Base-by-base conservation (phyloP, 2,113 vertebrate species). In the Hemiprocne comata region DNA sequence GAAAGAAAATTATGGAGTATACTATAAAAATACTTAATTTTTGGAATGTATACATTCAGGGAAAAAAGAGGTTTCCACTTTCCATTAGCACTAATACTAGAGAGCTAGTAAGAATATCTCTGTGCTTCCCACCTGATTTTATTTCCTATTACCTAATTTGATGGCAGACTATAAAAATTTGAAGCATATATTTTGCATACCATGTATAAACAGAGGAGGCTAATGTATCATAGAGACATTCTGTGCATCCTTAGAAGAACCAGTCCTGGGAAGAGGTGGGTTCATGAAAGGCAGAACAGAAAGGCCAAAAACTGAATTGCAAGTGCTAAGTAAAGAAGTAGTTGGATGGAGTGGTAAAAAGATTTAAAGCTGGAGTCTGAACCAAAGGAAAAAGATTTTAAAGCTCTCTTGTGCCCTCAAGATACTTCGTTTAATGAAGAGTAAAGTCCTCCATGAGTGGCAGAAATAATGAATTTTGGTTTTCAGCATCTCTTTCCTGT, bases 381-480 rank as follows among this genome's bases (percentile, higher is more conserved):
- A 72, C 55, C 25, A 87, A 48, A 81, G 28, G 48, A 95, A 71
- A 90, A 77, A 18, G 51, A 92, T 93, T 91, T 93, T 94, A 92
- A 95, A 95, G 36, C 74, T 94, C 79, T 93, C 64, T 84, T 81
- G 34, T 81, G 79, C 57, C 92, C 73, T 84, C 51, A 80, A 80
- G 90, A 86, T 83, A 88, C 65, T 89, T 83, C 3, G 0, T 25
- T 93, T 96, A 88, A 93, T 88, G 76, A 93, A 90, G 92, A 96
- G 90, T 82, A 58, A 92, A 71, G 85, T 86, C 79, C 34, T 95
- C 42, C 55, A 83, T 44, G 72, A 94, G 69, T 94, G 61, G 86
- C 65, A 94, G 93, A 93, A 96, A 74, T 94, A 90, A 93, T 72
- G 26, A 94, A 81, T 96, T 96, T 93, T 93, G 25, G 26, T 80